Evolutionary conservation across 2,888 invertebrate genomes (phyloP).

Genomic region (Cosmia trapezina): DNA sequence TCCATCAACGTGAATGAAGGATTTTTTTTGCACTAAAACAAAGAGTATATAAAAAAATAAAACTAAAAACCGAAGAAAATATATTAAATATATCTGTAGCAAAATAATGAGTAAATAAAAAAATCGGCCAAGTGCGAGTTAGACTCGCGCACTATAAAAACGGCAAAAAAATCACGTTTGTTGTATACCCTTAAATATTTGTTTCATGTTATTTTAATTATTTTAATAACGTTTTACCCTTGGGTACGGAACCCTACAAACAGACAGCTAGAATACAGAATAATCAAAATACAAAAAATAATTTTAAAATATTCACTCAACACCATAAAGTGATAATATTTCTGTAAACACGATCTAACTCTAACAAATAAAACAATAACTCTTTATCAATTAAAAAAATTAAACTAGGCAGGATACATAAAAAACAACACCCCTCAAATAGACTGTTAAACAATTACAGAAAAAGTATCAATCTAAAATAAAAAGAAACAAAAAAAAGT

Average conservation of each 20-base stretch:
- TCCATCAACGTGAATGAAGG: background rate
- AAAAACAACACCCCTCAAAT: conserved; percentile 75
- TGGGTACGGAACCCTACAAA: too few species aligned
- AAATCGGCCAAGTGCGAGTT: too few species aligned
- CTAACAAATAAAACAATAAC: conserved; percentile 30
- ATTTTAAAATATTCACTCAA: conserved; percentile 16
- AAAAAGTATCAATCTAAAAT: conserved; percentile 77
- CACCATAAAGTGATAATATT: background rate
- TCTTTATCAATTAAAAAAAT: conserved; percentile 28
- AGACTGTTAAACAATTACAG: conserved; percentile 83
- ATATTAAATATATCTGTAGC: fast-evolving
- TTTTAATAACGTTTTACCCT: too few species aligned
- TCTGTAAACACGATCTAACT: conserved; percentile 5
- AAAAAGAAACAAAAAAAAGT: conserved; percentile 66
- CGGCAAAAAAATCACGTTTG: too few species aligned
- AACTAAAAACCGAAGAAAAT: background rate
- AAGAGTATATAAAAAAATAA: background rate
- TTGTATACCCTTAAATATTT: too few species aligned
- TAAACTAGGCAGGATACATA: conserved; percentile 49
- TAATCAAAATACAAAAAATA: background rate
- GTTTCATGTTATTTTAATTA: too few species aligned
- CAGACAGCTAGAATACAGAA: background rate
- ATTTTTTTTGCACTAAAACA: background rate
- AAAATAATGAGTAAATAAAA: too few species aligned
- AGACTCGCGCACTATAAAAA: too few species aligned